Evolutionary conservation across 2,888 invertebrate genomes (phyloP), one percentile per base, ranked within the genome.

Genomic region (Sussaba pulchella): DNA sequence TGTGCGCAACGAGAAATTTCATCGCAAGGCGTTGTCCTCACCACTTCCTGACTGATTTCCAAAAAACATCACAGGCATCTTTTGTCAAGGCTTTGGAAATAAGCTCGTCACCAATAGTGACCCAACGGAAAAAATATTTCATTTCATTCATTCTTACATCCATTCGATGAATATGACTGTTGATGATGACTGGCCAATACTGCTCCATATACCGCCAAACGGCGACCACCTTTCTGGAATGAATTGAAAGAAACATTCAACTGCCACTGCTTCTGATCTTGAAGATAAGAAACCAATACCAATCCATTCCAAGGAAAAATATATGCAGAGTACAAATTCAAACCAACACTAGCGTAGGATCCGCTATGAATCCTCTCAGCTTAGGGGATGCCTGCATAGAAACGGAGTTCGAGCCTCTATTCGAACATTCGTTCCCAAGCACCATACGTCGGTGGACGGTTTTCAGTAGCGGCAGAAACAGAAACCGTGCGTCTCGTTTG

Each of bases 401-500:
- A 31, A 2, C 31, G 2, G 4, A 6, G 2, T 31, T 31, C 31
- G 6, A 6, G 31, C 31, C 31, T 2, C 4, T 31, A 31, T 31
- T 31, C 6, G 31, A 10, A 39, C 19, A 0, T 8, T 39, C 19
- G 12, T 41, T 41, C 41, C 12, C 19, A 61, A 6, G 12, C 41
- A 41, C 43, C 6, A 12, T 43, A 5, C 41, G 1, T 4, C 4
- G 4, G 17, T 14, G 59, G 6, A 9, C 5, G 2, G 9, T 59
- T 39, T 10, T 19, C 36, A 39, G 4, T 19, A 59, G 39, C 61
- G 1, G 3, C 43, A n/a, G 43, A 10, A 17, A 9, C 10, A 14
- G 6, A 10, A 8, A 43, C 17, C 59, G 67, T 76, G 80, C 71
- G 78, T 78, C 78, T 80, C 84, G 86, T 82, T 83, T 80, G 85